Evolutionary conservation across 2,113 vertebrate genomes (phyloP), one percentile per base, ranked within the genome.

Genomic region (Malurus alboscapulatus): DNA sequence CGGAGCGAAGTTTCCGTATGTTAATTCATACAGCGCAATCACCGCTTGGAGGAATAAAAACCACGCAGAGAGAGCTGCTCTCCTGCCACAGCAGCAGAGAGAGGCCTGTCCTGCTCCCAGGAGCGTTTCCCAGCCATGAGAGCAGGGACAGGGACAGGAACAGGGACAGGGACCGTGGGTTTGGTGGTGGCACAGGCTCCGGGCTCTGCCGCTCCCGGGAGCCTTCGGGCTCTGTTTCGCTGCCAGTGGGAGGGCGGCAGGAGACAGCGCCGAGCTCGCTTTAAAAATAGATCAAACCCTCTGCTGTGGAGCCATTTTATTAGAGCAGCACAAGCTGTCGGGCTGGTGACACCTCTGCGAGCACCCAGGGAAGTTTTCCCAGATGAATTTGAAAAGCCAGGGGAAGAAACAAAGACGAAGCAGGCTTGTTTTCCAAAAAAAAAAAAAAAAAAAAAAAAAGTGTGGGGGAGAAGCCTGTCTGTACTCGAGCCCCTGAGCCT

Each of bases 281-380:
- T 91, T 92, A 95, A 95, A 94, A 96, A 91, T 93, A 96, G 95
- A 78, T 96, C 92, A 88, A 94, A 94, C 86, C 69, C 91, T 94
- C 48, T 29, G 92, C 94, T 73, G 53, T 16, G 12, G 86, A 96
- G 96, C 96, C 96, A 91, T 93, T 87, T 93, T 84, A 88, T 88
- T 61, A 87, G 95, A 95, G 94, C 88, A 81, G 95, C 80, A 44
- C 68, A 69, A 74, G 90, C 91, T 76, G 93, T 17, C 17, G 44
- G 94, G 93, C 88, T 92, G 92, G 44, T 62, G 92, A 69, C 95
- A 94, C 92, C 92, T 47, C 19, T 51, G 85, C 1, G 11, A 88
- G 38, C 87, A 4, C 69, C 14, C 12, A 14, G 51, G 29, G 11
- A 69, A 57, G 78, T 42, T 67, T 17, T 77, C 90, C 79, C 92